phyloP scores from a whole-genome alignment of 1,140 invertebrate genomes.

The Pectinophora gossypiella region DNA sequence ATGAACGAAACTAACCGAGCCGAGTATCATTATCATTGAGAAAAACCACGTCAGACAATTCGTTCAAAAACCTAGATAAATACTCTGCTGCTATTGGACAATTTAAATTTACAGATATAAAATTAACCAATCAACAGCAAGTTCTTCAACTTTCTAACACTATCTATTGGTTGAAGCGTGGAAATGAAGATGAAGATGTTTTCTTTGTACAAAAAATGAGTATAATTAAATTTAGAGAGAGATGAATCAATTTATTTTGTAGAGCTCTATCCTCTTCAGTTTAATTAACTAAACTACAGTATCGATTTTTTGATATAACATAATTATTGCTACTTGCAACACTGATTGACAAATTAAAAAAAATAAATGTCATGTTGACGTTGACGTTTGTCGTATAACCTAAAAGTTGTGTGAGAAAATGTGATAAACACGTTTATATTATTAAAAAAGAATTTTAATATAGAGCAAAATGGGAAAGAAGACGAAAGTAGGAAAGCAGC shows the following conservation, averaged over 20 bases:
- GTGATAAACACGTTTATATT: neutral
- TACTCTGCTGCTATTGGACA: neutral
- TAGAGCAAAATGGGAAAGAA: slow-evolving; percentile 95
- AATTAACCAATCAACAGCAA: neutral
- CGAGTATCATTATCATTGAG: neutral
- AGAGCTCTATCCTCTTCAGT: too few species aligned
- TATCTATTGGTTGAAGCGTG: neutral
- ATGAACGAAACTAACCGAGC: neutral
- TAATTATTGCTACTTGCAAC: too few species aligned
- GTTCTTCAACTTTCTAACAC: neutral
- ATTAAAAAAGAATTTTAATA: neutral
- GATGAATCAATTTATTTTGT: too few species aligned
- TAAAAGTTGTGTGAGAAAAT: neutral
- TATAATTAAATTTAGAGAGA: too few species aligned
- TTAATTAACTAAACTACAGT: too few species aligned
- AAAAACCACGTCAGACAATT: neutral
- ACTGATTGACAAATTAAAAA: too few species aligned
- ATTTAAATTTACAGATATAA: neutral
- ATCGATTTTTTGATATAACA: too few species aligned
- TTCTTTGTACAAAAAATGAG: too few species aligned
- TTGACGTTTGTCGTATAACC: neutral
- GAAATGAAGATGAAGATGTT: too few species aligned
- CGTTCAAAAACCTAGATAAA: neutral
- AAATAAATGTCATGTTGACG: too few species aligned
- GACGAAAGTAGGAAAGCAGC: slow-evolving; percentile 96